Percentiles rank a stretch among this genome's conserved stretches.
Evolutionary conservation across 2,888 invertebrate species (phyloP).

Genomic region (Venusia cambrica): DNA sequence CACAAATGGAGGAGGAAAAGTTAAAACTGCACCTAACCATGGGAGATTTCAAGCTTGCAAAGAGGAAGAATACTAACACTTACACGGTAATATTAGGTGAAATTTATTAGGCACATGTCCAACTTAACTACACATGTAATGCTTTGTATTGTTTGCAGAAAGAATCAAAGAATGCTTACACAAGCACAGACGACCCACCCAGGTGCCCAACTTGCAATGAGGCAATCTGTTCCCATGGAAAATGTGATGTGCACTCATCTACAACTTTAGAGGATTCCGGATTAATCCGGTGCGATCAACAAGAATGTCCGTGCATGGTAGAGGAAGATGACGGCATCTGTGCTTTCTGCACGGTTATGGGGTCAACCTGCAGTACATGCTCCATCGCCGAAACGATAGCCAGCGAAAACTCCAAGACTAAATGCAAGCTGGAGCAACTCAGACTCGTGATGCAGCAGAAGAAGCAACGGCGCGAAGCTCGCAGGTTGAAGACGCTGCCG

Average conservation of each 20-base stretch:
- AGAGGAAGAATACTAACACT: conserved; percentile 15
- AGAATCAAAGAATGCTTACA: conserved; percentile 58
- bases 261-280: not conserved
- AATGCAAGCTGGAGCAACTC: conserved; percentile 92
- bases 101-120: conserved; percentile 2
- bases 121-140: no score
- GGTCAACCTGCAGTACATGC: conserved; percentile 69
- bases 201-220: conserved; percentile 54
- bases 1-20: conserved; percentile 8
- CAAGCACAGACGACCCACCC: conserved; percentile 43
- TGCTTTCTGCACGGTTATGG: conserved; percentile 38
- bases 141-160: conserved; percentile 53
- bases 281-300: conserved; percentile 12
- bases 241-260: conserved; percentile 53
- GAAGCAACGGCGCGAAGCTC: conserved; percentile 90
- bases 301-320: conserved; percentile 27
- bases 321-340: conserved; percentile 43
- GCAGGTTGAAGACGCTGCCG: conserved; percentile 85
- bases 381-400: conserved; percentile 76
- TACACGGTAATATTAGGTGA: conserved; percentile 16
- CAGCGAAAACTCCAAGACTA: conserved; percentile 88
- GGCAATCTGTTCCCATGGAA: conserved; percentile 57
- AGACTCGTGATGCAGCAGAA: conserved; percentile 95
- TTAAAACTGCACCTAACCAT: conserved; percentile 15
- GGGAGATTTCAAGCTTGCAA: conserved; percentile 12